Percentiles rank a stretch among this genome's conserved stretches.
phyloP scores from a whole-genome alignment of 2,113 vertebrate genomes.

The Lamprotornis superbus region DNA sequence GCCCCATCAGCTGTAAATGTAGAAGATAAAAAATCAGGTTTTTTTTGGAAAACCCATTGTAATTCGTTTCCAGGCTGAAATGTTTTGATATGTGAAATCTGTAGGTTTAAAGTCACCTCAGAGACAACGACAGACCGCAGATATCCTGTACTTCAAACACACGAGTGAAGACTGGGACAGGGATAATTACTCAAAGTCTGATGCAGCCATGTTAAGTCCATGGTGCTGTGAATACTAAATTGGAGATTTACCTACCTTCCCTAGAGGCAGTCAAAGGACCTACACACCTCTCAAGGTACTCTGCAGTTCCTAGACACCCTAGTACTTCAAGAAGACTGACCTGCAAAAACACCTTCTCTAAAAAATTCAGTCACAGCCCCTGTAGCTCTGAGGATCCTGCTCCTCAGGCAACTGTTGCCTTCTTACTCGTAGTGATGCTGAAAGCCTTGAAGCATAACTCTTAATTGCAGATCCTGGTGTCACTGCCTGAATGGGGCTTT shows the following conservation, averaged over 20 bases:
- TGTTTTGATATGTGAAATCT: not conserved
- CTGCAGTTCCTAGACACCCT: not conserved
- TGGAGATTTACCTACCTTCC: not conserved
- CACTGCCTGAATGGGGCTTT: constrained; percentile 16
- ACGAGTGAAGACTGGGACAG: not conserved
- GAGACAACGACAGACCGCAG: not conserved
- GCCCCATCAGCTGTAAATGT: not conserved
- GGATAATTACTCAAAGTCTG: not conserved
- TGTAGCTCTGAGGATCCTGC: not conserved
- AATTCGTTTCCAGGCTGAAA: not conserved
- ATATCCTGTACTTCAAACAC: not conserved
- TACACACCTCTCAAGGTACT: not conserved
- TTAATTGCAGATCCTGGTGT: not conserved
- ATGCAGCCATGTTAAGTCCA: not conserved
- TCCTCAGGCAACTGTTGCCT: not conserved
- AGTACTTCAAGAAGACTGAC: not conserved
- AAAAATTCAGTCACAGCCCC: not conserved
- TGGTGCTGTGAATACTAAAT: not conserved
- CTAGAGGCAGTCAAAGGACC: not conserved
- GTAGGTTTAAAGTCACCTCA: not conserved
- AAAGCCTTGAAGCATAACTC: not conserved
- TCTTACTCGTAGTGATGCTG: not conserved
- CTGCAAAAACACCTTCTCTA: not conserved
- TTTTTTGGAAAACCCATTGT: not conserved
- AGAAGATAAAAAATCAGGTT: not conserved